Evolutionary conservation across 2,888 invertebrate species (phyloP).

Genomic region (Nomada fucata): DNA sequence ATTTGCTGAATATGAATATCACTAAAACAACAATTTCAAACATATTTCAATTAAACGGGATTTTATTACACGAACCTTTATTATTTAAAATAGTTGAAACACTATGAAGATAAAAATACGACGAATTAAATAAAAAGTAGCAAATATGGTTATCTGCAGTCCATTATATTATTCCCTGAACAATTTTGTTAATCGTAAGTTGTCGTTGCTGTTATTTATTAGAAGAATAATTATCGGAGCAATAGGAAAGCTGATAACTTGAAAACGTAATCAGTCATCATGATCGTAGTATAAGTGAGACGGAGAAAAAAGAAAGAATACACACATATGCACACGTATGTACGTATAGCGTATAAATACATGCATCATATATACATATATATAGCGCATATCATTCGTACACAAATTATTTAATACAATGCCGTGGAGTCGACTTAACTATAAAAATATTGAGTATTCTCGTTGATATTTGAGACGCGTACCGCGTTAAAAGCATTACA

Average conservation of each 20-base stretch:
- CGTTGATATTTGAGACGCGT: constrained; percentile 40
- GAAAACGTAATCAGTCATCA: constrained; percentile 58
- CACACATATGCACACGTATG: not conserved
- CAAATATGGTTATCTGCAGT: not conserved
- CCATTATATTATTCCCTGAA: not conserved
- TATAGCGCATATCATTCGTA: not conserved
- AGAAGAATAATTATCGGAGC: constrained; percentile 42
- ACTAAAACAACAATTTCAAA: not conserved
- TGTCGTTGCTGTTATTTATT: constrained; percentile 40
- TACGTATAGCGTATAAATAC: not conserved
- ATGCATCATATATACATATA: constrained; percentile 1
- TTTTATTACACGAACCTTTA: not conserved
- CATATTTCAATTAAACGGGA: no score
- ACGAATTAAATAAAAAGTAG: constrained; percentile 1
- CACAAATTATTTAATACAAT: constrained; percentile 45
- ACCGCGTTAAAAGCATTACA: constrained; percentile 48
- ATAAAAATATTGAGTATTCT: constrained; percentile 36
- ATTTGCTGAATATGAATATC: not conserved
- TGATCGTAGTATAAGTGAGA: constrained; percentile 18
- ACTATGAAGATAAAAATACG: not conserved
- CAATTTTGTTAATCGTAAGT: constrained; percentile 15
- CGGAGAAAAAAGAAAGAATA: constrained; percentile 11
- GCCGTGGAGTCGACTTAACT: constrained; percentile 13
- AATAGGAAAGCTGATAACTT: constrained; percentile 62
- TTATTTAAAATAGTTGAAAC: not conserved